phyloP scores from a whole-genome alignment of 1,140 invertebrate species.

The Drosophila nebulosa region DNA sequence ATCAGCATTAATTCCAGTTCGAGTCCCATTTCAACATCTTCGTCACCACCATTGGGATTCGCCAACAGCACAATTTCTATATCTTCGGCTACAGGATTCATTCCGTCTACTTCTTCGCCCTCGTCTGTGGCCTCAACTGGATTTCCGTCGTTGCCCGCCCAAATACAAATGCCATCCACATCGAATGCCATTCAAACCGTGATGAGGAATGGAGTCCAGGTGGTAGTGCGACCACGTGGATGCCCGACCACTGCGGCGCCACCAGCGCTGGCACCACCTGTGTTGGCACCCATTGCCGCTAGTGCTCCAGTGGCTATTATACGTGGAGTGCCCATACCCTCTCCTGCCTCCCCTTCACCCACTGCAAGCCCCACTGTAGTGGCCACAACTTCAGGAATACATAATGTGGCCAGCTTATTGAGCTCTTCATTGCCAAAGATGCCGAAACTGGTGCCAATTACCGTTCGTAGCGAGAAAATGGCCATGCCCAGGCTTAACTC shows the following conservation, averaged over 20 bases:
- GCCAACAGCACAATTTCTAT: neutral
- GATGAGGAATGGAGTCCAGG: neutral
- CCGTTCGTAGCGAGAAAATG: neutral
- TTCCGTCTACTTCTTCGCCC: neutral
- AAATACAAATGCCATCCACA: neutral
- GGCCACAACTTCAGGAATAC: neutral
- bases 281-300: neutral
- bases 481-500: neutral
- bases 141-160: neutral
- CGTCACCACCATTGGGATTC: neutral
- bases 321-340: neutral
- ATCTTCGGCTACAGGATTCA: neutral
- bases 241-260: neutral
- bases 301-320: neutral
- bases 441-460: neutral
- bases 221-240: neutral
- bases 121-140: neutral
- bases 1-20: neutral
- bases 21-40: neutral
- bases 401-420: neutral
- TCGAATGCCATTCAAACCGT: neutral
- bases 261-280: neutral
- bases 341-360: neutral
- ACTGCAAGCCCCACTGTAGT: too few species aligned
- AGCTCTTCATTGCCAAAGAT: neutral